Evolutionary conservation across 2,113 vertebrate genomes (phyloP).

Genomic region (Aviceda subcristata): DNA sequence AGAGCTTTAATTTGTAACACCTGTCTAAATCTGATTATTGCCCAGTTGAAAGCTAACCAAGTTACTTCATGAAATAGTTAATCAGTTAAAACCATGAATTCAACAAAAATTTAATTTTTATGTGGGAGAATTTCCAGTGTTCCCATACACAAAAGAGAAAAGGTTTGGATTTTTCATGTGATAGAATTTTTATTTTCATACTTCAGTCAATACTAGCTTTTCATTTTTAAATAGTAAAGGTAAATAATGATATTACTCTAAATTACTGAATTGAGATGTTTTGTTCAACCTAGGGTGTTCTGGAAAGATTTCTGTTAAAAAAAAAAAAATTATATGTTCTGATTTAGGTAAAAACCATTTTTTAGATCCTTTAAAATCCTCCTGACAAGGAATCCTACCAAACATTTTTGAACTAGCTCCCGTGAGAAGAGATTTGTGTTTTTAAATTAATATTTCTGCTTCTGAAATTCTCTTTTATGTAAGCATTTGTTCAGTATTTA

Average conservation of each 20-base stretch:
- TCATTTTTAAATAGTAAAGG: neutral
- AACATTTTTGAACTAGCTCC: neutral
- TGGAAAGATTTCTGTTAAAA: neutral
- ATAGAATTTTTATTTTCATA: neutral
- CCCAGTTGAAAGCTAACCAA: neutral
- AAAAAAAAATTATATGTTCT: neutral
- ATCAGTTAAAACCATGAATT: neutral
- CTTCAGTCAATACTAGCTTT: neutral
- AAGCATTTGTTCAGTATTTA: neutral
- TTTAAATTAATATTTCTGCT: neutral
- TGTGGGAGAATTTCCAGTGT: neutral
- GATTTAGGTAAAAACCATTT: neutral
- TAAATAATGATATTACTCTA: neutral
- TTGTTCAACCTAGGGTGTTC: neutral
- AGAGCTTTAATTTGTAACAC: neutral
- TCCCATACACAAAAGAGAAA: neutral
- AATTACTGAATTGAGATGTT: neutral
- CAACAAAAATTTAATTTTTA: neutral
- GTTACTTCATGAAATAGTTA: neutral
- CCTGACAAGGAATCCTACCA: neutral
- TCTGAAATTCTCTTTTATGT: neutral
- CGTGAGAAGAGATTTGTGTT: neutral
- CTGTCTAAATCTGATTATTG: neutral
- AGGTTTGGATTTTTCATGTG: neutral
- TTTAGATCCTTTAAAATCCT: neutral